Percentiles rank a stretch among this genome's conserved stretches.
Evolutionary conservation across 1,140 invertebrate species (phyloP).

Genomic region (Drosophila ercepeae): DNA sequence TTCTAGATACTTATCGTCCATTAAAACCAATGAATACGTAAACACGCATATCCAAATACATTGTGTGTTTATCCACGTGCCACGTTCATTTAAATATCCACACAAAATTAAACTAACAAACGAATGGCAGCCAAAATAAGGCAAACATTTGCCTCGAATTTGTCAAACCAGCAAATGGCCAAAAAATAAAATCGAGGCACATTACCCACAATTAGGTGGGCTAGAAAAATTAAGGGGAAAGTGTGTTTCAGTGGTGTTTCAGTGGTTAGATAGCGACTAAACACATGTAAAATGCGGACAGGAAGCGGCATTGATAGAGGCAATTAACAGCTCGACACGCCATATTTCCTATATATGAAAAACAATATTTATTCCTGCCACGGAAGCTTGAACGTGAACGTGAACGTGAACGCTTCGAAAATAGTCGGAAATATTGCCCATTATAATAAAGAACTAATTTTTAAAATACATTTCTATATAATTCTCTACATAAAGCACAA

Average conservation of each 20-base stretch:
- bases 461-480: not conserved
- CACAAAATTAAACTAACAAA: conserved; percentile 10
- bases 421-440: not conserved
- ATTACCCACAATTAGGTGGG: conserved; percentile 42
- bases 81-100: conserved; percentile 19
- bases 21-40: conserved; percentile 19
- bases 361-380: conserved; percentile 29
- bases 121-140: conserved; percentile 10
- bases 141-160: conserved; percentile 30
- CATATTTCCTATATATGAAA: conserved; percentile 66
- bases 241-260: not conserved
- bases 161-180: conserved; percentile 4
- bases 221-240: not conserved
- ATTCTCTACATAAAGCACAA: not conserved
- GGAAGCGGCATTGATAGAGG: conserved; percentile 75
- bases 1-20: conserved; percentile 34
- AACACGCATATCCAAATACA: conserved; percentile 27
- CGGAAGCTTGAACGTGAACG: too few relatives aligned
- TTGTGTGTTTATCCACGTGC: not conserved
- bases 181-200: conserved; percentile 20
- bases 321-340: conserved; percentile 79
- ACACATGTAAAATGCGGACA: conserved; percentile 71
- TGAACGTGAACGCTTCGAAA: conserved; percentile 4
- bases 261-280: conserved; percentile 35
- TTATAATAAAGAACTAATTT: not conserved